Evolutionary conservation across 92 coral and sea anemone species (phyloP), one percentile per base, ranked within the genome.

Genomic region (Epizoanthus fatuus): DNA sequence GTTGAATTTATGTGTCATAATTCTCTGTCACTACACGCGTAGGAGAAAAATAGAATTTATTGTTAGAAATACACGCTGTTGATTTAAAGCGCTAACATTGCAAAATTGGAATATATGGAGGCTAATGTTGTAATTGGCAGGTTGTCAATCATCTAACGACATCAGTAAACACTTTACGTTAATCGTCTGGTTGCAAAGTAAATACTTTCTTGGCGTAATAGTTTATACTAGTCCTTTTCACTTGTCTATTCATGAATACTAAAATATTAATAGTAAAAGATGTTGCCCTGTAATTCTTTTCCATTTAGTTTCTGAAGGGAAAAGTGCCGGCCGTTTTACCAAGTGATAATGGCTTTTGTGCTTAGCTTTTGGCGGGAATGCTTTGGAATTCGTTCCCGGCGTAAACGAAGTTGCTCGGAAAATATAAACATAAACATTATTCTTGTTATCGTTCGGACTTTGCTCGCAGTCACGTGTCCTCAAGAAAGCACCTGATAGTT

Each of bases 21-120:
- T 57, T 76, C 58, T 76, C 44, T 75, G 81, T 76, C 87, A 72
- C 54, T 82, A 70, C 73, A 74, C 88, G 86, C 90, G 89, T 80
- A 81, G 81, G 78, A 84, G 88, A 72, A 83, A 83, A 88, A 90
- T 73, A 66, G 63, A 40, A 8, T 59, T 71, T 74, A 90, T 90
- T 90, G 89, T 90, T 81, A 58, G 81, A 55, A 51, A 54, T 35
- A 88, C 87, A 87, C 66, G 81, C 87, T 90, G 92, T 92, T 94
- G 94, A 92, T 89, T 86, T 79, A 69, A 80, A 68, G 91, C 91
- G 91, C 84, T 85, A 93, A 94, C 91, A 73, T 67, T 84, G 70
- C 86, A 88, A 90, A 94, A 94, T 94, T 94, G 89, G 91, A 94
- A 94, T 94, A 94, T 92, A 91, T 87, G 87, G 86, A 90, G 79